These are phyloP conservation scores for Drosophila novamexicana DNA, from an alignment of 1,140 invertebrate species.

Conservation along the genomic window DNA sequence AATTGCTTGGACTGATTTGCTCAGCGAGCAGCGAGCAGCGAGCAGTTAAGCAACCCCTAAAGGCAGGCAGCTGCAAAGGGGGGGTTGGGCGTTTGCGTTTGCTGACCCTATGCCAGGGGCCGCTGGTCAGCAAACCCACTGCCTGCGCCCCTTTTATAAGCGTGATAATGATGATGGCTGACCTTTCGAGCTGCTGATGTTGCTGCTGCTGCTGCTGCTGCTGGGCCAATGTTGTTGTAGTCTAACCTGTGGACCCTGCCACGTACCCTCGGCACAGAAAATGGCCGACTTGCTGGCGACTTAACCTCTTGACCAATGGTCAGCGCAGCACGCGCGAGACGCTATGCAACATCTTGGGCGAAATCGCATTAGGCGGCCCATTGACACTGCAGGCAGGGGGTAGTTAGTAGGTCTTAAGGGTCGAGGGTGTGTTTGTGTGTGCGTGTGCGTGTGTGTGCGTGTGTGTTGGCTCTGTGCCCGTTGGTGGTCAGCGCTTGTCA, in stretches of 20 bases:
- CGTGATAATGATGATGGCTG: constrained; percentile 84
- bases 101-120: constrained; percentile 1
- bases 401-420: constrained; percentile 15
- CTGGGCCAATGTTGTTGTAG: not conserved
- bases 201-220: not conserved
- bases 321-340: constrained; percentile 59
- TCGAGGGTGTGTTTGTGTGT: too few relatives aligned
- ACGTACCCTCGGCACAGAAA: constrained; percentile 39
- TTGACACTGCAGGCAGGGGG: constrained; percentile 78
- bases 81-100: constrained; percentile 14
- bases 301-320: constrained; percentile 82
- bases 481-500: constrained; percentile 76
- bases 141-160: constrained; percentile 62
- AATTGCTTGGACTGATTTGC: constrained; percentile 76
- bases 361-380: constrained; percentile 69
- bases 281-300: constrained; percentile 62
- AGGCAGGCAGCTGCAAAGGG: constrained; percentile 25
- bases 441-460: too few relatives aligned
- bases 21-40: too few relatives aligned
- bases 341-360: constrained; percentile 8
- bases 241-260: not conserved
- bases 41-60: constrained; percentile 34
- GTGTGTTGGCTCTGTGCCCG: not conserved
- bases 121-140: constrained; percentile 4
- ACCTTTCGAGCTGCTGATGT: constrained; percentile 50